phyloP scores from a whole-genome alignment of 2,888 invertebrate species.

The Lycaena phlaeas region DNA sequence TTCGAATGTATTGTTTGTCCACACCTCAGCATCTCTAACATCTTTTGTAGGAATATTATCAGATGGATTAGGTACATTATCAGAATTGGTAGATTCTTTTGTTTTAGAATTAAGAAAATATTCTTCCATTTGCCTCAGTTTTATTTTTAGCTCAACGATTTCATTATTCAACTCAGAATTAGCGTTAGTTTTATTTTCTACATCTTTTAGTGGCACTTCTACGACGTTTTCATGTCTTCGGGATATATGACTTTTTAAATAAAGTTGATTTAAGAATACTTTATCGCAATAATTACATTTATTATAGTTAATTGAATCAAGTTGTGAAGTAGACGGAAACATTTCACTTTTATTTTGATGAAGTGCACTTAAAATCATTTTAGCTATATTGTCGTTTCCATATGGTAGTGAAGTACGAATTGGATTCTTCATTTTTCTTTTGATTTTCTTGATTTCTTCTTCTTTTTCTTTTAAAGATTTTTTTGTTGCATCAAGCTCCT shows the following conservation, averaged over 20 bases:
- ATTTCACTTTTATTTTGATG: constrained; percentile 44
- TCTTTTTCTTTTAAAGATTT: constrained; percentile 58
- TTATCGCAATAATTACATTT: constrained; percentile 79
- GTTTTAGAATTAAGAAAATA: constrained; percentile 22
- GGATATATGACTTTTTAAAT: constrained; percentile 74
- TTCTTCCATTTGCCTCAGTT: constrained; percentile 61
- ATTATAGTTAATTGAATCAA: constrained; percentile 50
- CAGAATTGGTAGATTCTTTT: constrained; percentile 9
- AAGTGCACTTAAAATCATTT: constrained; percentile 58
- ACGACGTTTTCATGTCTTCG: constrained; percentile 66
- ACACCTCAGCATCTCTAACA: constrained; percentile 46
- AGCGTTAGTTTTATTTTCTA: constrained; percentile 21
- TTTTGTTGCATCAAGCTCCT: constrained; percentile 70
- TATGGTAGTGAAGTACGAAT: constrained; percentile 44
- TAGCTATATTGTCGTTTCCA: constrained; percentile 59
- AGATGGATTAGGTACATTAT: not conserved
- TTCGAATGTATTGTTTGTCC: constrained; percentile 40
- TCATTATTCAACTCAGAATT: constrained; percentile 72
- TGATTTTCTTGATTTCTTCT: constrained; percentile 64
- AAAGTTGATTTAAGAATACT: constrained; percentile 76
- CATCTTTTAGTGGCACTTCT: constrained; percentile 45
- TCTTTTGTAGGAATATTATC: constrained; percentile 21
- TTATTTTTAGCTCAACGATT: constrained; percentile 55
- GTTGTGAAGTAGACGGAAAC: constrained; percentile 36
- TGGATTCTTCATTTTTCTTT: constrained; percentile 52